Evolutionary conservation across 2,888 invertebrate species (phyloP), one percentile per base, ranked within the genome.

Genomic region (Archips xylosteana): DNA sequence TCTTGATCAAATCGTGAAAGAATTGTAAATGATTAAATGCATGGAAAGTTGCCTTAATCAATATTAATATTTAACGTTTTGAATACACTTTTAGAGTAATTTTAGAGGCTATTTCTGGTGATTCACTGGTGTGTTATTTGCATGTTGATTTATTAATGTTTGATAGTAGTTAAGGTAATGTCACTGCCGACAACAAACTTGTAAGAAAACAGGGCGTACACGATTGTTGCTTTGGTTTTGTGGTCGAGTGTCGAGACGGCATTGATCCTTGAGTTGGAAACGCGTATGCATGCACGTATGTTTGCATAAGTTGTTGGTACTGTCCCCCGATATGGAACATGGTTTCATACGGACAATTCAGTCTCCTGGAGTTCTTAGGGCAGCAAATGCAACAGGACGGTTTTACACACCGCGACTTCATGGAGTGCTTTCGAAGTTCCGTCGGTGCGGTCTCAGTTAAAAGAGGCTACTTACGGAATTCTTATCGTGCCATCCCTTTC

Each of bases 161-260:
- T 42, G 15, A 54, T 42, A 70, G 51, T 49, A 63, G 54, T 15
- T 63, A 70, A 39, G 39, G 4, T 15, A 62, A 61, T n/a, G 8
- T 51, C 70, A 70, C 70, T 70, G 70, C 70, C 70, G 70, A 54
- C 39, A 57, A 15, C 13, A 47, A n/a, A 49, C 49, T 49, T n/a
- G 13, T 49, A 13, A 49, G 3, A n/a, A 10, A 10, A 12, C 12
- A 3, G 2, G 12, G 39, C 4, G 6, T 39, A 39, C 4, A 39
- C 5, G 39, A 39, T 6, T 39, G 39, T 39, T 39, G 23, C 39
- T 6, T 6, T 39, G 39, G 6, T 39, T 5, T 6, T 6, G 39
- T 39, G 45, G 9, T 45, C 45, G 45, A 45, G 10, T 10, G 9
- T 45, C 45, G 45, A 45, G 10, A 45, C 10, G 45, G 45, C 45